Conservation (phyloP, 2,113 vertebrate species). For the Cygnus buccinator region DNA sequence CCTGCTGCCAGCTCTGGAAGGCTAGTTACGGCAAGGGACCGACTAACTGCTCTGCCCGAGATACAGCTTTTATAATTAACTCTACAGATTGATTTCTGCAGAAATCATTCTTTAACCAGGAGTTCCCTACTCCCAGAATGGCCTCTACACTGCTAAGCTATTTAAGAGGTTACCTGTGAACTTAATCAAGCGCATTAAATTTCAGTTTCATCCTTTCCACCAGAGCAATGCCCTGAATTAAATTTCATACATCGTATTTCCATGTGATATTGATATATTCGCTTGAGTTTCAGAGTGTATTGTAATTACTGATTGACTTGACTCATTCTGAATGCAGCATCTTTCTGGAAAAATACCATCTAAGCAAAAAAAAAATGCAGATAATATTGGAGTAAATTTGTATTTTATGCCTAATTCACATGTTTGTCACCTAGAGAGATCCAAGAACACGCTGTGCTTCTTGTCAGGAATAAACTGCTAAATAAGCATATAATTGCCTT, state of each 20-base stretch:
- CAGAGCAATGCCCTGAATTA: constrained; percentile 23
- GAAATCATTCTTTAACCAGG: constrained; percentile 49
- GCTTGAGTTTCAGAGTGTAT: neutral
- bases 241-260: neutral
- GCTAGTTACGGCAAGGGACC: neutral
- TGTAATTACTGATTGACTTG: constrained; percentile 24
- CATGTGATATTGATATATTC: neutral
- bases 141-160: constrained; percentile 19
- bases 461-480: neutral
- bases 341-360: neutral
- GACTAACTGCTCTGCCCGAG: neutral
- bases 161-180: constrained; percentile 6
- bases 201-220: constrained; percentile 37
- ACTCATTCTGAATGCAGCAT: neutral
- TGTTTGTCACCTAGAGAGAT: neutral
- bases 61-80: constrained; percentile 56
- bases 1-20: neutral
- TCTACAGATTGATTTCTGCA: constrained; percentile 53
- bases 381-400: neutral
- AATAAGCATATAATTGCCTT: neutral
- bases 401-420: neutral
- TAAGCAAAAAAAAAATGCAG: neutral
- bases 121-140: constrained; percentile 12
- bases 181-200: constrained; percentile 21
- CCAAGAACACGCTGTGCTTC: neutral